These are phyloP conservation scores for Stichopus horrens DNA, from an alignment of 53 echinoderm and acorn worm species.

Conservation along the genomic window DNA sequence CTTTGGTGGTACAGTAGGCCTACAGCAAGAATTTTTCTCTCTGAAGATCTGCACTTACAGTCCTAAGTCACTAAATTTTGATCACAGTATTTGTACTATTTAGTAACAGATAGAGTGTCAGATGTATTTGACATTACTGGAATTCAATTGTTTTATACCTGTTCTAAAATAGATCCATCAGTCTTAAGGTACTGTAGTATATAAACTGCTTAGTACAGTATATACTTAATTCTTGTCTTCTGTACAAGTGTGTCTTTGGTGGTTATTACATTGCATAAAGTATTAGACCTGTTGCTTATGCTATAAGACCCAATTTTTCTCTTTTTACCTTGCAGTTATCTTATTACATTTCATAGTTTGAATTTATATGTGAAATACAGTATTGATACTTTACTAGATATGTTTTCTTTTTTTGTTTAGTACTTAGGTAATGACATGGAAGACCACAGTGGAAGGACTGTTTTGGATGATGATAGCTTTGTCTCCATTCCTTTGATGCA, in stretches of 20 bases:
- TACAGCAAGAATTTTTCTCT: too few relatives aligned
- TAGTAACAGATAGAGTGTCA: too few relatives aligned
- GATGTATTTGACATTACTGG: too few relatives aligned
- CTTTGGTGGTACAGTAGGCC: too few relatives aligned
- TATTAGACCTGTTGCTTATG: too few relatives aligned
- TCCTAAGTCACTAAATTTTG: too few relatives aligned
- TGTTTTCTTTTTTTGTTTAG: conserved; percentile 39
- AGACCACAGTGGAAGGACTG: conserved; percentile 96
- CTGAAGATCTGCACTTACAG: too few relatives aligned
- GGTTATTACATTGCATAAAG: background rate
- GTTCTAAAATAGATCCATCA: too few relatives aligned
- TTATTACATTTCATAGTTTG: background rate
- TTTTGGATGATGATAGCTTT: conserved; percentile 88
- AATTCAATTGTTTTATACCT: too few relatives aligned
- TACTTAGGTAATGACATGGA: conserved; percentile 92
- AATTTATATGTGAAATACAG: background rate
- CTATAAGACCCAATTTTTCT: background rate
- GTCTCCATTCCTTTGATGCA: conserved; percentile 81
- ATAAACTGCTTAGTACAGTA: too few relatives aligned
- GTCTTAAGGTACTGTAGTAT: too few relatives aligned
- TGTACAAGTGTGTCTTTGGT: background rate
- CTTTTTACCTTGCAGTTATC: background rate
- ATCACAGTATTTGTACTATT: too few relatives aligned
- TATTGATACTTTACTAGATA: background rate
- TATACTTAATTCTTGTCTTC: background rate